These are phyloP conservation scores for Gallirallus australis DNA, from an alignment of 2,797 vertebrate genomes.

Conservation along the genomic window DNA sequence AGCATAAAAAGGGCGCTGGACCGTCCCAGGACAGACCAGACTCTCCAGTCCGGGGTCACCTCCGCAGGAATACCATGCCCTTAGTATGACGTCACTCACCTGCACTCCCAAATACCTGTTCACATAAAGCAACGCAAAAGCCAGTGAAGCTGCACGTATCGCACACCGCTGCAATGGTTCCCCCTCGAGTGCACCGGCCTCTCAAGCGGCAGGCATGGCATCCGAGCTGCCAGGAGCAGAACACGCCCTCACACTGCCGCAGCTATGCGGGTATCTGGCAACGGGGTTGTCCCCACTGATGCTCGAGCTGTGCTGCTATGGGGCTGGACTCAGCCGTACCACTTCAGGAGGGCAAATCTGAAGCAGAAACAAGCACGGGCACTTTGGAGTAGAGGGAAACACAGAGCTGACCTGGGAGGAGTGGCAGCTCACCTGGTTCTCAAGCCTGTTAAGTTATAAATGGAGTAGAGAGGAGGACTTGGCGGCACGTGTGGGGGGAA, in stretches of 20 bases:
- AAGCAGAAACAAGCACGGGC: neutral
- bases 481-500: accelerated
- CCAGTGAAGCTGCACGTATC: neutral
- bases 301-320: neutral
- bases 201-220: neutral
- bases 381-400: neutral
- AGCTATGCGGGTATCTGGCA: neutral
- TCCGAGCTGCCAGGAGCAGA: accelerated
- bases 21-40: neutral
- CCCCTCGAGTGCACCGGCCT: neutral
- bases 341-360: neutral
- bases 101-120: neutral
- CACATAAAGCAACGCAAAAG: constrained; percentile 26
- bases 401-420: neutral
- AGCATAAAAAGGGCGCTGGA: neutral
- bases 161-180: neutral
- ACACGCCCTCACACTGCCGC: accelerated
- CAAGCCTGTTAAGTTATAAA: constrained; percentile 1
- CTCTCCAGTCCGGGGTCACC: neutral
- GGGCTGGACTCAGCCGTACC: neutral
- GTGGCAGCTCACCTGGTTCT: neutral
- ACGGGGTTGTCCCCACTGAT: accelerated
- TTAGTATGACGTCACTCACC: neutral
- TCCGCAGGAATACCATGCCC: neutral
- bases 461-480: neutral